Base-by-base conservation (phyloP, 2,113 vertebrate species). In the Centropus bengalensis region DNA sequence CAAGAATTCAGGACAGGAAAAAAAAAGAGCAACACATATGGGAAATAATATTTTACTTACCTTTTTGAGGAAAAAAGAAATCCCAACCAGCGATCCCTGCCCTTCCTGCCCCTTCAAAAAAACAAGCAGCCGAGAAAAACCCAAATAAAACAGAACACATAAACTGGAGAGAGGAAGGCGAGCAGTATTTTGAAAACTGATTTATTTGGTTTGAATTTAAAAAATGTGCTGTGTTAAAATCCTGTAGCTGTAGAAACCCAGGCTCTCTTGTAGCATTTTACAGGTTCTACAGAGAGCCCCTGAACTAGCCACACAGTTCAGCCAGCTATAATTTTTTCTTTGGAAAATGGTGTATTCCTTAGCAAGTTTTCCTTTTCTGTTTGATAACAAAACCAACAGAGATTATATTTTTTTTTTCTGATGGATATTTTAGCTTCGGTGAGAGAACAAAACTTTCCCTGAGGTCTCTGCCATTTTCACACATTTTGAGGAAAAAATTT, bases 21-120 rank as follows among this genome's bases (percentile, higher is more conserved):
- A 62, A 21, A 52, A 55, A 51, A 69, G 23, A 85, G 75, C 58
- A 94, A 64, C 8, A 30, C 3, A 8, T 38, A 51, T 17, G 11
- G 42, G 59, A 93, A 86, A 59, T 14, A 54, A 33, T 60, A 59
- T 49, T 91, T 84, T 89, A 71, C 89, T 91, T 89, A 96, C 81
- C 75, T 74, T 76, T 27, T 42, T 45, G 13, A 30, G 45, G 67
- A 40, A 67, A 40, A 62, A 56, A 80, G 45, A 89, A 69, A 32
- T 66, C 13, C 20, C 17, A 26, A 38, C 76, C 12, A 79, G 21
- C 47, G 62, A 8, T 14, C 20, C 5, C 26, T 81, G 42, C 1
- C 3, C 27, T 64, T 88, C 21, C 19, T 77, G 36, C 12, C 14
- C 21, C 59, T 59, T 55, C n/a, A 23, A 67, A 71, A 77, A 60